phyloP scores from a whole-genome alignment of 2,797 vertebrate genomes.

The Holocentrus rufus region DNA sequence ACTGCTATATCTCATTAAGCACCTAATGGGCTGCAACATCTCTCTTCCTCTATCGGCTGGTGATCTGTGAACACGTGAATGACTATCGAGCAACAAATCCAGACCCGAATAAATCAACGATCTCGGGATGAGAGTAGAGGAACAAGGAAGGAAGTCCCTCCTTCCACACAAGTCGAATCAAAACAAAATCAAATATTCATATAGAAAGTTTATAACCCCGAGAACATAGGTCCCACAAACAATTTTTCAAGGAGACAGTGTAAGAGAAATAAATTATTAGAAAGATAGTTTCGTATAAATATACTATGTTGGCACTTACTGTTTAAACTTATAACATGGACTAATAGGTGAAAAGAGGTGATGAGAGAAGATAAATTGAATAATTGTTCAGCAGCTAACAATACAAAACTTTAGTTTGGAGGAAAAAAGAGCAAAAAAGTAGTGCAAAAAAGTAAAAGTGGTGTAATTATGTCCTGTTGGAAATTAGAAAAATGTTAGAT shows the following conservation, averaged over 20 bases:
- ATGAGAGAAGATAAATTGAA: background rate
- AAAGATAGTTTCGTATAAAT: background rate
- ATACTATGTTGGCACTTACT: too few relatives aligned
- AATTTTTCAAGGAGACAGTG: constrained; percentile 16
- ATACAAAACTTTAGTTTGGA: too few relatives aligned
- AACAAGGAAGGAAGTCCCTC: constrained; percentile 58
- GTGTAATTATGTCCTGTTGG: too few relatives aligned
- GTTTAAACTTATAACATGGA: background rate
- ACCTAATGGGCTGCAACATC: constrained; percentile 61
- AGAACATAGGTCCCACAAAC: constrained; percentile 43
- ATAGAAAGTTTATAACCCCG: constrained; percentile 14
- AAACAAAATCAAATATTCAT: constrained; percentile 61
- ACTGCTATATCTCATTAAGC: constrained; percentile 66
- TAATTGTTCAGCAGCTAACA: too few relatives aligned
- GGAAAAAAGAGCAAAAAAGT: too few relatives aligned
- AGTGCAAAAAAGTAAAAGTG: too few relatives aligned
- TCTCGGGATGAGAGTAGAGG: constrained; percentile 52
- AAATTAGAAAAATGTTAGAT: background rate
- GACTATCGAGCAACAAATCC: constrained; percentile 62
- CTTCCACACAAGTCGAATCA: constrained; percentile 38
- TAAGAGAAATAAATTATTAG: constrained; percentile 24
- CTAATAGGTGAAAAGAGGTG: background rate
- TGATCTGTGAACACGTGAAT: constrained; percentile 61
- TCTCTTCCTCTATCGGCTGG: constrained; percentile 49
- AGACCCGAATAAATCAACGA: constrained; percentile 60